Conservation (phyloP, 2,797 vertebrate genomes). For the Leptoclinus maculatus region DNA sequence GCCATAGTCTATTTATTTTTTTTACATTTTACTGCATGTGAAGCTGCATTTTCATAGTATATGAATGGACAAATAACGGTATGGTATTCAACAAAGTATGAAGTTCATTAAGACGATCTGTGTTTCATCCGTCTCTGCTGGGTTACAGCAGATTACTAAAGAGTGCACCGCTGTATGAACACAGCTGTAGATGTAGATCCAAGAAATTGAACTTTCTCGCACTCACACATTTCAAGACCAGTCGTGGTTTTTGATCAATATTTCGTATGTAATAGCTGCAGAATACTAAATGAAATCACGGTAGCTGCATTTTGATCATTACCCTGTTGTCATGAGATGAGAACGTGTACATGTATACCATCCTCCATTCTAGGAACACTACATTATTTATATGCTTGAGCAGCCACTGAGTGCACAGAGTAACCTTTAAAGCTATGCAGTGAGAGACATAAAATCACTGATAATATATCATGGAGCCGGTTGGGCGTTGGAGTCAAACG, state of each 20-base stretch:
- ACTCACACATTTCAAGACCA: slow-evolving; percentile 25
- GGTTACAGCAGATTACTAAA: background rate
- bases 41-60: background rate
- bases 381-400: slow-evolving; percentile 65
- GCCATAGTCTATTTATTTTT: background rate
- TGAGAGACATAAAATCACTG: slow-evolving; percentile 26
- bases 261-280: slow-evolving; percentile 58
- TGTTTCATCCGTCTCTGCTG: slow-evolving; percentile 1
- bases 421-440: slow-evolving; percentile 39
- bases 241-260: slow-evolving; percentile 59
- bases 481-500: slow-evolving; percentile 34
- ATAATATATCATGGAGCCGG: background rate
- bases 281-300: slow-evolving; percentile 54
- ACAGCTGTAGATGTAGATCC: slow-evolving; percentile 20
- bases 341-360: slow-evolving; percentile 28
- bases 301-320: slow-evolving; percentile 39
- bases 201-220: slow-evolving; percentile 34
- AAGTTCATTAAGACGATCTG: background rate
- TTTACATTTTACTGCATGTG: background rate
- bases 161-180: background rate
- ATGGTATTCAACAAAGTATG: background rate
- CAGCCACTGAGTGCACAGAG: slow-evolving; percentile 19
- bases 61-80: background rate
- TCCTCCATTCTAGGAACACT: slow-evolving; percentile 29
- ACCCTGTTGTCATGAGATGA: slow-evolving; percentile 32